These are phyloP conservation scores for Onychomys torridus DNA, from an alignment of 2,797 vertebrate species.

Conservation along the genomic window DNA sequence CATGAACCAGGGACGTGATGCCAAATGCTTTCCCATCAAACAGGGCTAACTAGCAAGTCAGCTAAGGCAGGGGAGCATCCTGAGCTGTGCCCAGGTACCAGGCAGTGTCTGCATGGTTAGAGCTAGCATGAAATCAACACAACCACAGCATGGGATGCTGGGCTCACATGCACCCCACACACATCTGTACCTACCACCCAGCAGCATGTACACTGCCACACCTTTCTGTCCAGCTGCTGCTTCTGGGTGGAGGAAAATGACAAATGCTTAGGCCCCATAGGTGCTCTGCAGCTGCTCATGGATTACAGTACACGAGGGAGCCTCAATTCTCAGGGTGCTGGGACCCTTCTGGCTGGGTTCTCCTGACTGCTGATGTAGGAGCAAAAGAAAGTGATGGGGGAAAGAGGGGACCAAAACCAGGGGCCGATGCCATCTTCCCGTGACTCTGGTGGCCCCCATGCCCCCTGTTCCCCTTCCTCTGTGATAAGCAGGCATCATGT, in stretches of 20 bases:
- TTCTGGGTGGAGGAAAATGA: slow-evolving; percentile 63
- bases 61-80: not conserved
- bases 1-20: not conserved
- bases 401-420: not conserved
- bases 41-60: not conserved
- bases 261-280: not conserved
- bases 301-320: not conserved
- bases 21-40: not conserved
- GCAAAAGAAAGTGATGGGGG: not conserved
- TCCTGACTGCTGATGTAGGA: not conserved
- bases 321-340: not conserved
- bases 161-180: not conserved
- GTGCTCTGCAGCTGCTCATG: fast-evolving
- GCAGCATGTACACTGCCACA: not conserved
- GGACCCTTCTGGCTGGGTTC: not conserved
- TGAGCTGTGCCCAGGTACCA: not conserved
- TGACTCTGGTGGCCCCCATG: not conserved
- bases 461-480: slow-evolving; percentile 17
- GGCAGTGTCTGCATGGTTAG: not conserved
- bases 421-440: not conserved
- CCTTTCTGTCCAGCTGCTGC: slow-evolving; percentile 34
- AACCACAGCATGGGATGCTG: not conserved
- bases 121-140: not conserved
- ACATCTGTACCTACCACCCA: slow-evolving; percentile 74
- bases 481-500: not conserved